These are phyloP conservation scores for Lathronympha strigana DNA, from an alignment of 2,888 invertebrate genomes.

Conservation along the genomic window DNA sequence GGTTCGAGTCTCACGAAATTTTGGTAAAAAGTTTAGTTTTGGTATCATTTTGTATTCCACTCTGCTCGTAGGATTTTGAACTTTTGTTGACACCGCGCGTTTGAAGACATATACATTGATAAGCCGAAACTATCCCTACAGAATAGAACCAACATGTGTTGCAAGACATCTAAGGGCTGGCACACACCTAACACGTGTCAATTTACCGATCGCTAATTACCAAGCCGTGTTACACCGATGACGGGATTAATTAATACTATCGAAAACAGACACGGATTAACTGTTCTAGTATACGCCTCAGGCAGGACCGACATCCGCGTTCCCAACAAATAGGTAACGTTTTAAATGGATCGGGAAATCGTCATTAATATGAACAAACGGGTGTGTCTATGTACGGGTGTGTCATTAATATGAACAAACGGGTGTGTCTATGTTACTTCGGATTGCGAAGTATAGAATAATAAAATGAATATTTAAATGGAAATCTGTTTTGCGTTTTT, in stretches of 20 bases:
- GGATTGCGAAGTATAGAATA: no score
- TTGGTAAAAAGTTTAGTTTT: no score
- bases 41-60: no score
- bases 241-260: conserved; percentile 71
- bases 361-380: conserved; percentile 17
- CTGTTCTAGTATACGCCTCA: conserved; percentile 40
- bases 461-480: no score
- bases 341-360: conserved; percentile 15
- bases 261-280: conserved; percentile 57
- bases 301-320: conserved; percentile 21
- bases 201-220: conserved; percentile 67
- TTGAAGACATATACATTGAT: no score
- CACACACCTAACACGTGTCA: conserved; percentile 59
- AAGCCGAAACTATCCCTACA: no score
- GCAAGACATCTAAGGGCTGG: conserved; percentile 6
- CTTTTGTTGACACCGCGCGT: no score
- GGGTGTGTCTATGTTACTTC: no score
- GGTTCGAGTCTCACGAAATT: no score
- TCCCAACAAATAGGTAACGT: conserved; percentile 1
- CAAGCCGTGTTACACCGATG: conserved; percentile 61
- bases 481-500: no score
- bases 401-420: no score
- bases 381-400: neutral
- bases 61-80: no score
- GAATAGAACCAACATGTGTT: neutral